Evolutionary conservation across 2,888 invertebrate species (phyloP).

Genomic region (Metallyticus violacea): DNA sequence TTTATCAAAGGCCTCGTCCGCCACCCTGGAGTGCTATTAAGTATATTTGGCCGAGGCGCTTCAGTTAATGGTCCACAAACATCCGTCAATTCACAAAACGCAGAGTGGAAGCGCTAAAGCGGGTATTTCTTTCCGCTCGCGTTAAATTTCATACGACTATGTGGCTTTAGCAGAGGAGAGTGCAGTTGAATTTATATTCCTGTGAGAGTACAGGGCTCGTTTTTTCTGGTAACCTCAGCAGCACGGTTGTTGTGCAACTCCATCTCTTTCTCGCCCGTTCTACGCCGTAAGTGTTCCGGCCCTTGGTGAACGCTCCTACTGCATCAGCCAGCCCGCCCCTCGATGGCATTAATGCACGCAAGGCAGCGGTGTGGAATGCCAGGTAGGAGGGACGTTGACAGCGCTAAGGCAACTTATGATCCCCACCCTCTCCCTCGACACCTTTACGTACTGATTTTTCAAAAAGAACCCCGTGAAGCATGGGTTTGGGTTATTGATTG

Average conservation of each 20-base stretch:
- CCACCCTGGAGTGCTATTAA: background rate
- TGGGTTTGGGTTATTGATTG: background rate
- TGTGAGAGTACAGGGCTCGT: background rate
- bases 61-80: background rate
- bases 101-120: too few species aligned
- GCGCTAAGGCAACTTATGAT: background rate
- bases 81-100: background rate
- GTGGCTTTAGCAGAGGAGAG: background rate
- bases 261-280: too few species aligned
- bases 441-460: background rate
- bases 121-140: background rate
- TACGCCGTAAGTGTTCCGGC: background rate
- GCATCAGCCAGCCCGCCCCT: too few species aligned
- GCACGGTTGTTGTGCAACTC: too few species aligned
- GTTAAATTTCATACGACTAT: background rate
- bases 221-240: background rate
- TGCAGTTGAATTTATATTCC: background rate
- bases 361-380: background rate
- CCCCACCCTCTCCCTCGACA: background rate
- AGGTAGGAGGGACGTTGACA: background rate
- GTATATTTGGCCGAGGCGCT: background rate
- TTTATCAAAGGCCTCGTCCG: background rate
- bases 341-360: background rate
- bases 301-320: background rate
- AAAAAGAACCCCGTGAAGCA: background rate